Conservation (phyloP, 2,113 vertebrate genomes). For the Deroptyus accipitrinus region DNA sequence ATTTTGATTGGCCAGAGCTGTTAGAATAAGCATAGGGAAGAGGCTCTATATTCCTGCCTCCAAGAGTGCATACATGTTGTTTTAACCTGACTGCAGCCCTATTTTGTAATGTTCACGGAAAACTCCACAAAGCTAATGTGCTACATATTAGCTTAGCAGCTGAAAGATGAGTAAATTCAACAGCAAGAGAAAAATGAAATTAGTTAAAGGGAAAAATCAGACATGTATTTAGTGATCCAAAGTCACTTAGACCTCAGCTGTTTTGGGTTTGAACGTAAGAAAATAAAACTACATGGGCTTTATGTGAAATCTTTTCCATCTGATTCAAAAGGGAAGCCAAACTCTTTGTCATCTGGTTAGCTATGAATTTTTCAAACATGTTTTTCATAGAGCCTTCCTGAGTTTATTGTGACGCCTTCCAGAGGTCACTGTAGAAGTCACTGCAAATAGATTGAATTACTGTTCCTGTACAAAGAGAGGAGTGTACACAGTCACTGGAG, state of each 20-base stretch:
- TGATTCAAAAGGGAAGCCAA: conserved; percentile 52
- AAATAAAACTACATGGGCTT: conserved; percentile 26
- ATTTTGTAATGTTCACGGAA: background rate
- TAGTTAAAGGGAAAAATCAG: background rate
- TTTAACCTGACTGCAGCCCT: background rate
- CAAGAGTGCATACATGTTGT: background rate
- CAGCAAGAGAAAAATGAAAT: background rate
- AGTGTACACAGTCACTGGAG: background rate
- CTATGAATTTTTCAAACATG: conserved; percentile 20
- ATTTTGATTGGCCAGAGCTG: background rate
- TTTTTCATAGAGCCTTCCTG: conserved; percentile 29
- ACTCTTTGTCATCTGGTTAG: conserved; percentile 11
- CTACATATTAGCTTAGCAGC: background rate
- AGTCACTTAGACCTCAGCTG: conserved; percentile 20
- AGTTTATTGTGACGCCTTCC: conserved; percentile 27
- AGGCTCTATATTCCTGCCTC: background rate
- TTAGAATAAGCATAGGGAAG: background rate
- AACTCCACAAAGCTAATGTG: background rate
- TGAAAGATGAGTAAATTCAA: background rate
- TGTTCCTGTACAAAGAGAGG: background rate
- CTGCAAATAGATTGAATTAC: conserved; percentile 40
- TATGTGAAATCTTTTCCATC: conserved; percentile 45
- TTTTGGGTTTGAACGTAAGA: conserved; percentile 11
- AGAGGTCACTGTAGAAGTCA: background rate
- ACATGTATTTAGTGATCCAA: background rate